Evolutionary conservation across 1,140 invertebrate species (phyloP), one percentile per base, ranked within the genome.

Genomic region (Panulirus ornatus): DNA sequence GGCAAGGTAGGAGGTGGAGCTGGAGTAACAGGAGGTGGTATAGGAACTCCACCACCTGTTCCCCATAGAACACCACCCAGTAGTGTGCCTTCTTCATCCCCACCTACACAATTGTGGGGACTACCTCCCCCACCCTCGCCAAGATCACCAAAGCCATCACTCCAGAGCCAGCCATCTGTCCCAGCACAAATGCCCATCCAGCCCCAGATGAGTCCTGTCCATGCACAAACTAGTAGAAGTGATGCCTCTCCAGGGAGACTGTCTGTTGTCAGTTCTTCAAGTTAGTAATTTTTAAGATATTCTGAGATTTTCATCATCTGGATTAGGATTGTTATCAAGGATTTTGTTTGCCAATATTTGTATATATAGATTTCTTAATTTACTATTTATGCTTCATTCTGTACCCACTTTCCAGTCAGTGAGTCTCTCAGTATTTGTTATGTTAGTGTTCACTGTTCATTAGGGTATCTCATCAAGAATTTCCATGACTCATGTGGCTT

Each of bases 81-180:
- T 44, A 58, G 58, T 75, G 75, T 81, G 63, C 90, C 90, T 86
- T 84, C 90, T 11, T 81, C 90, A 9, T 91, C 90, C 44, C 90
- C 90, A 1, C 90, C 90, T 30, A 36, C 84, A 51, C 85, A 38
- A 22, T 75, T 66, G n/a, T 22, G 79, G n/a, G 84, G 70, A 16
- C 76, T 54, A 27, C 84, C 84, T 22, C 91, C 82, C 36, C 73
- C 81, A 36, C 54, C 81, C 22, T 84, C 84, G 40, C 81, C 79
- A 54, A 85, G 84, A 78, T 82, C 91, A 22, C 88, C 83, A n/a
- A 90, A 83, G 36, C 51, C 88, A 42, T 84, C 90, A 16, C 54
- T 84, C n/a, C 84, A 82, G 47, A 63, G 58, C 34, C 90, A 91
- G 66, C 6, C 90, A 42, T 71, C 90, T 36, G 66, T 87, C 42